Evolutionary conservation across 1,140 invertebrate genomes (phyloP).

Genomic region (Drosophila setifemur): DNA sequence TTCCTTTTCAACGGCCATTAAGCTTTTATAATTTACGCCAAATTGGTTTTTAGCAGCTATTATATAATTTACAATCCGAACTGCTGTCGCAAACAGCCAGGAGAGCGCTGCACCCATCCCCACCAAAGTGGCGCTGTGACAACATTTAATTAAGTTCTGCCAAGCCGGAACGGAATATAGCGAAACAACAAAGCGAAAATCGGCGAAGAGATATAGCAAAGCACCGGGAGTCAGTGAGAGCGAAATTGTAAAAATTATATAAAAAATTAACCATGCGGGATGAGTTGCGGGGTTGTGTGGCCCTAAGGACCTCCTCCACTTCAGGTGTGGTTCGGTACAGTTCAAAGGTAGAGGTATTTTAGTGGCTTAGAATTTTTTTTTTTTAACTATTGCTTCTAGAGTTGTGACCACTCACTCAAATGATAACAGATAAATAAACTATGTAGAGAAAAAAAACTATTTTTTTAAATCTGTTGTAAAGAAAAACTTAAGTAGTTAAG

Average conservation of each 20-base stretch:
- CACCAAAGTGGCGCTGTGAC: slow-evolving; percentile 49
- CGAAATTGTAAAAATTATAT: slow-evolving; percentile 68
- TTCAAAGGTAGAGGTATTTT: not conserved
- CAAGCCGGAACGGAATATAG: slow-evolving; percentile 53
- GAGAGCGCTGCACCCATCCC: not conserved
- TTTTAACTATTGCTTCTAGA: too few species aligned
- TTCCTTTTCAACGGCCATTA: slow-evolving; percentile 48
- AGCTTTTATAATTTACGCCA: slow-evolving; percentile 77
- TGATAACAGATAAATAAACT: too few species aligned
- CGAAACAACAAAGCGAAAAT: slow-evolving; percentile 49
- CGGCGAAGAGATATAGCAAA: slow-evolving; percentile 24
- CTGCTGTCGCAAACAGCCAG: slow-evolving; percentile 61
- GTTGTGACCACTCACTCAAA: too few species aligned
- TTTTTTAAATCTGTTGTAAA: too few species aligned
- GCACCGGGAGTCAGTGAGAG: slow-evolving; percentile 30
- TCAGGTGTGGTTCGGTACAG: slow-evolving; percentile 6
- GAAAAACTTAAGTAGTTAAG: not conserved
- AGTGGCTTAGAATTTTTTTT: too few species aligned
- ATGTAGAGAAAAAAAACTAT: too few species aligned
- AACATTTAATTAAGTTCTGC: slow-evolving; percentile 77
- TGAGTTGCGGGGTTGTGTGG: slow-evolving; percentile 21
- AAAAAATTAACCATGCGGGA: slow-evolving; percentile 55
- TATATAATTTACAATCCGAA: slow-evolving; percentile 76
- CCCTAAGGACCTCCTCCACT: slow-evolving; percentile 8
- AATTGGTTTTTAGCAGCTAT: slow-evolving; percentile 77